phyloP scores from a whole-genome alignment of 2,888 invertebrate species.

The Empis livida region DNA sequence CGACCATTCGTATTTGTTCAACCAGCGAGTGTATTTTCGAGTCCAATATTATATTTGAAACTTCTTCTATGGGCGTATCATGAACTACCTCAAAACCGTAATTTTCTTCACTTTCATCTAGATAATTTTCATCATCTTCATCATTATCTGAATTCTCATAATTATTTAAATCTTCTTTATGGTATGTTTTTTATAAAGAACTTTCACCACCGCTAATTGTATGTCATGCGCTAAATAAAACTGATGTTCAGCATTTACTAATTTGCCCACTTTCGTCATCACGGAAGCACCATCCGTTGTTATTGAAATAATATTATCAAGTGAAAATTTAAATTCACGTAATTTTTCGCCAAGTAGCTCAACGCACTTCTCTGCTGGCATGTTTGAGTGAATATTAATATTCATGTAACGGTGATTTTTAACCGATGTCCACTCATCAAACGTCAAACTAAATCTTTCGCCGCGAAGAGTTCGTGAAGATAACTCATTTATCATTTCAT shows the following conservation, averaged over 20 bases:
- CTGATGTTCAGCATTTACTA: not conserved
- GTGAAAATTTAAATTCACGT: not conserved
- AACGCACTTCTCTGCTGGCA: constrained; percentile 3
- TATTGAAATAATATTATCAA: not conserved
- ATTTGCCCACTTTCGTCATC: not conserved
- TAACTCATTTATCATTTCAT: not conserved
- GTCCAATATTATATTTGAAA: not conserved
- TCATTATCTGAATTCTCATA: not conserved
- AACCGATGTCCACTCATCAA: constrained; percentile 5
- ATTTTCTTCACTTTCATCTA: not conserved
- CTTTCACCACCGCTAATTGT: not conserved
- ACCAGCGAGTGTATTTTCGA: not conserved
- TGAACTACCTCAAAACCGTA: not conserved
- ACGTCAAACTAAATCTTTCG: constrained; percentile 2
- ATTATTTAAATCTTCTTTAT: not conserved
- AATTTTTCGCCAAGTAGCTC: not conserved
- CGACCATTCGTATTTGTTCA: constrained; percentile 1
- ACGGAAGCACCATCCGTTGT: constrained; percentile 1
- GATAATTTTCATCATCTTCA: not conserved
- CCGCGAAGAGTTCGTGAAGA: not conserved
- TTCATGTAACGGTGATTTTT: constrained; percentile 3
- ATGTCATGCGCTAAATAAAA: constrained; percentile 1
- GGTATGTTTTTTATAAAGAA: constrained; percentile 1
- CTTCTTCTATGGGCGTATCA: not conserved
- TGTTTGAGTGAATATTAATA: constrained; percentile 2